Conservation (phyloP, 2,888 invertebrate genomes). For the Adelphocoris suturalis region DNA sequence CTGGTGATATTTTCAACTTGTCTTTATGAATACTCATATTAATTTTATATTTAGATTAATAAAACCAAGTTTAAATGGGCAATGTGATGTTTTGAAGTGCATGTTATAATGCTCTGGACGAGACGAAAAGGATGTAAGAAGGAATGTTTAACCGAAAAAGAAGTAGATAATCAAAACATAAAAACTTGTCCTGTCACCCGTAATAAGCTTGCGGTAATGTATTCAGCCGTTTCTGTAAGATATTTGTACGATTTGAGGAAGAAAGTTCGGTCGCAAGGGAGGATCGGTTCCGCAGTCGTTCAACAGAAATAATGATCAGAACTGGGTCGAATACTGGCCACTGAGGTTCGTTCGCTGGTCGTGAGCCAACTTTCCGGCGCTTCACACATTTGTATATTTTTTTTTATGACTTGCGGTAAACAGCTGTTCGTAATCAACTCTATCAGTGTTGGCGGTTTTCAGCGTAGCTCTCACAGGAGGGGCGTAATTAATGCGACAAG, state of each 20-base stretch:
- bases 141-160: no score
- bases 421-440: conserved; percentile 19
- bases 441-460: not conserved
- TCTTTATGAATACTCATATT: no score
- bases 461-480: not conserved
- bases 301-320: conserved; percentile 49
- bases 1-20: no score
- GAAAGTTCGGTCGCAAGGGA: not conserved
- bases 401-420: not conserved
- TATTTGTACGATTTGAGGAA: not conserved
- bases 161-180: no score
- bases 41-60: no score
- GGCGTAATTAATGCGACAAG: not conserved
- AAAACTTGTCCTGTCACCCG: no score
- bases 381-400: not conserved
- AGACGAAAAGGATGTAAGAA: no score
- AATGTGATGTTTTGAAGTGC: no score
- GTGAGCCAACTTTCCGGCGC: conserved; percentile 18
- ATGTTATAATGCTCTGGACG: no score
- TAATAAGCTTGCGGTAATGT: no score
- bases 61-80: no score
- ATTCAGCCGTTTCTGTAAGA: no score
- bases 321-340: conserved; percentile 7
- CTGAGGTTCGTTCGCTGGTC: not conserved
- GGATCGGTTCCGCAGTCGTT: conserved; percentile 41